These are phyloP conservation scores for Ceratosolen fusciceps DNA, from an alignment of 1,140 invertebrate genomes.

Conservation along the genomic window DNA sequence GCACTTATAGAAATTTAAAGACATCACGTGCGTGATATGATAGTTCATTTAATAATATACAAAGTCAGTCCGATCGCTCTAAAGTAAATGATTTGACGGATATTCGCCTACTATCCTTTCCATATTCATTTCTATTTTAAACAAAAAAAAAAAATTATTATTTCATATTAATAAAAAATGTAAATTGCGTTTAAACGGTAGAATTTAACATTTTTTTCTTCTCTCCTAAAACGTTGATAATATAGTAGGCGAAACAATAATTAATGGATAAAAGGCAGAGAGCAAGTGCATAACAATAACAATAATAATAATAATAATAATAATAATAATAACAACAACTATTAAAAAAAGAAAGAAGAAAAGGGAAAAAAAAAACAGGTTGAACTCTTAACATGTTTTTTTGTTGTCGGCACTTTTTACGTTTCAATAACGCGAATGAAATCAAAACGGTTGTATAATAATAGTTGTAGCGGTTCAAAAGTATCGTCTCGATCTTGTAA, in stretches of 20 bases:
- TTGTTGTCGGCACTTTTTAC: neutral
- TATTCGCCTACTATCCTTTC: neutral
- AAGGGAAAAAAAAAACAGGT: too few species aligned
- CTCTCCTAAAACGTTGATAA: too few species aligned
- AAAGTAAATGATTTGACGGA: neutral
- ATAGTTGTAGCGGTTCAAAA: neutral
- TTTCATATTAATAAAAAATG: too few species aligned
- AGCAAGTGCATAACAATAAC: too few species aligned
- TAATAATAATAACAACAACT: too few species aligned
- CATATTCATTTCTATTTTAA: neutral
- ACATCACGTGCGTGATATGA: neutral
- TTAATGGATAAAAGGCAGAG: too few species aligned
- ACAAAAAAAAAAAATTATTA: too few species aligned
- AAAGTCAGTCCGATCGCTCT: neutral
- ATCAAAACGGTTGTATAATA: neutral
- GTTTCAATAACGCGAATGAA: neutral
- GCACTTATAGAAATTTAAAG: neutral
- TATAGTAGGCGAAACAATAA: too few species aligned
- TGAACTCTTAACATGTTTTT: neutral
- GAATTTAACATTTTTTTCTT: too few species aligned
- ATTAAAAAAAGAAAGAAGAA: too few species aligned
- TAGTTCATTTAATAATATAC: neutral
- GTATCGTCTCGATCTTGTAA: neutral
- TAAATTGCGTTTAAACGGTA: too few species aligned
- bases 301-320: too few species aligned